Evolutionary conservation across 64 coral and sea anemone genomes (phyloP).

Genomic region (Porites australiensis): DNA sequence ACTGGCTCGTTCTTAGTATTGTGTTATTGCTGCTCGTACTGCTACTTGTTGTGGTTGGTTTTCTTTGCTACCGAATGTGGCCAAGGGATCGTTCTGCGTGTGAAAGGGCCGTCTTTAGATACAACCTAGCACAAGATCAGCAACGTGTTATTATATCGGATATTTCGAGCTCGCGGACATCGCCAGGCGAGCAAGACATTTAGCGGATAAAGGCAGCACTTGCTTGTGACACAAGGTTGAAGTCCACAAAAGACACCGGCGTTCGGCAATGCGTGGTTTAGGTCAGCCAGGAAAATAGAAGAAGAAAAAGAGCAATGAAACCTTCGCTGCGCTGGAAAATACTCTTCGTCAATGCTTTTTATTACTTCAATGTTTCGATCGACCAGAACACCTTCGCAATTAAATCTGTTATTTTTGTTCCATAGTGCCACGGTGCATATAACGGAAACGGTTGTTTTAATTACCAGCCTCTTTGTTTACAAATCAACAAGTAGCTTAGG

Average conservation of each 20-base stretch:
- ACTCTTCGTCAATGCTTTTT: no score
- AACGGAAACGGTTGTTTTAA: no score
- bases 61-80: constrained; percentile 34
- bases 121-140: not conserved
- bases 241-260: not conserved
- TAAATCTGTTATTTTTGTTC: no score
- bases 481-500: no score
- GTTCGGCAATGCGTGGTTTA: no score
- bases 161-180: constrained; percentile 13
- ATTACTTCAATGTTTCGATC: no score
- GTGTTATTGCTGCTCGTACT: constrained; percentile 15
- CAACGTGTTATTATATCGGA: not conserved
- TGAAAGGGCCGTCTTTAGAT: not conserved
- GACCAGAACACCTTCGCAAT: no score
- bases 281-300: no score
- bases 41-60: constrained; percentile 7
- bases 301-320: no score
- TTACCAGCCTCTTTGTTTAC: no score
- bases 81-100: not conserved
- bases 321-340: no score
- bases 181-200: not conserved
- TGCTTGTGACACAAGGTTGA: not conserved
- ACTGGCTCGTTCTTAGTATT: constrained; percentile 36
- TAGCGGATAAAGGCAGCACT: not conserved
- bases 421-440: no score